Conservation (phyloP, 1,140 invertebrate genomes). For the Calosoma granatense region DNA sequence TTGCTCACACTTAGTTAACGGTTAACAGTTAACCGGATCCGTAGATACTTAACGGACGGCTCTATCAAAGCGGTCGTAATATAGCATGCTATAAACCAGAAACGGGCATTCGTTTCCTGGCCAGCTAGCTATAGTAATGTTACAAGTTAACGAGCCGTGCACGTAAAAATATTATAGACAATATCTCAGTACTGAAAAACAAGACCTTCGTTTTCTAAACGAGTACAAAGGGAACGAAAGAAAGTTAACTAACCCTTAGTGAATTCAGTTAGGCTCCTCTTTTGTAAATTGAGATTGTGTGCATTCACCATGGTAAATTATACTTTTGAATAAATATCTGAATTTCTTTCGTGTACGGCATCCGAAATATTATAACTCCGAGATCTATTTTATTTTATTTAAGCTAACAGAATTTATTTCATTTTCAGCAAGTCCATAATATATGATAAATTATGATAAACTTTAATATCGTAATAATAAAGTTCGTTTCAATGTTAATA, state of each 20-base stretch:
- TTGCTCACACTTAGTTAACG: not conserved
- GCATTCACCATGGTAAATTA: no score
- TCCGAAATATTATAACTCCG: no score
- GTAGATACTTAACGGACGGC: not conserved
- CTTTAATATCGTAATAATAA: no score
- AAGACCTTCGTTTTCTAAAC: not conserved
- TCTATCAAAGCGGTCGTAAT: not conserved
- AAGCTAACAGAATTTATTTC: no score
- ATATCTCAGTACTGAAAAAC: not conserved
- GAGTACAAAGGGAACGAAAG: not conserved
- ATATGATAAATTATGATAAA: no score
- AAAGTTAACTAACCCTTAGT: not conserved
- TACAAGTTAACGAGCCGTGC: not conserved
- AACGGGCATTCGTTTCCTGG: not conserved
- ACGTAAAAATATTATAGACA: not conserved
- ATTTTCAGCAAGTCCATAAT: no score
- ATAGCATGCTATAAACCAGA: not conserved
- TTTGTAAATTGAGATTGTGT: no score
- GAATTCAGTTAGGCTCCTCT: not conserved
- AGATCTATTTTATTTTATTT: no score
- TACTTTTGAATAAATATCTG: no score
- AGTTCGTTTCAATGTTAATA: no score
- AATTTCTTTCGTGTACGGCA: no score
- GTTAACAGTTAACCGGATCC: not conserved
- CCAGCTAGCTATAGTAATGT: not conserved